These are phyloP conservation scores for Leptinotarsa lineolata DNA, from an alignment of 1,140 invertebrate species.

Conservation along the genomic window DNA sequence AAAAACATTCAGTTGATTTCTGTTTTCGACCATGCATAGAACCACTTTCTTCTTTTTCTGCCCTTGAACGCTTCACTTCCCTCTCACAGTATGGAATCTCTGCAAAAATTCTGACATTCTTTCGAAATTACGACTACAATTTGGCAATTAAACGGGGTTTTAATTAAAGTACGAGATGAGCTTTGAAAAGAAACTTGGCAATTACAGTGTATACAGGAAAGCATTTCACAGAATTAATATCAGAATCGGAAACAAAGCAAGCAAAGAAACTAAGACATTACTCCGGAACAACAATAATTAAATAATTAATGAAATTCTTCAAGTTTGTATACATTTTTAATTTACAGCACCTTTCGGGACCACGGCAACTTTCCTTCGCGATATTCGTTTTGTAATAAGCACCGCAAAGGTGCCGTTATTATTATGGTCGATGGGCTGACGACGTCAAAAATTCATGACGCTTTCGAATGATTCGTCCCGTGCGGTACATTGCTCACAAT, in stretches of 20 bases:
- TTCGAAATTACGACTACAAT: conserved; percentile 19
- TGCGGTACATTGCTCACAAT: background rate
- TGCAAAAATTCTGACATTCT: background rate
- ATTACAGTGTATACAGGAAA: conserved; percentile 26
- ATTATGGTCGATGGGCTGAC: background rate
- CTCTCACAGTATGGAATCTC: background rate
- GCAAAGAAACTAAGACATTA: conserved; percentile 37
- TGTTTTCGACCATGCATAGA: no score
- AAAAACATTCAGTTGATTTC: no score
- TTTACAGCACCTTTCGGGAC: conserved; percentile 36
- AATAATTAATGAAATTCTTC: conserved; percentile 52
- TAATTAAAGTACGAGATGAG: conserved; percentile 29
- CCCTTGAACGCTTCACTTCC: no score
- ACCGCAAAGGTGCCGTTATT: conserved; percentile 33
- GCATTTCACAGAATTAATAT: conserved; percentile 29
- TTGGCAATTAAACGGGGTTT: conserved; percentile 24
- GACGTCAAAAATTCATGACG: background rate
- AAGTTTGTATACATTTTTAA: conserved; percentile 43
- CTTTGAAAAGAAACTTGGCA: conserved; percentile 25
- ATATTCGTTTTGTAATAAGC: conserved; percentile 42
- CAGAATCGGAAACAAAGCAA: conserved; percentile 26
- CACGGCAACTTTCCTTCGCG: conserved; percentile 21
- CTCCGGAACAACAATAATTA: conserved; percentile 47
- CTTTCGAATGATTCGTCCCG: background rate
- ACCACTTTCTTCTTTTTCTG: no score